A percentile compares a stretch with the other conserved stretches of the same genome.
These are phyloP conservation scores for Hiodon tergisus DNA, from an alignment of 2,113 vertebrate genomes.

Conservation along the genomic window DNA sequence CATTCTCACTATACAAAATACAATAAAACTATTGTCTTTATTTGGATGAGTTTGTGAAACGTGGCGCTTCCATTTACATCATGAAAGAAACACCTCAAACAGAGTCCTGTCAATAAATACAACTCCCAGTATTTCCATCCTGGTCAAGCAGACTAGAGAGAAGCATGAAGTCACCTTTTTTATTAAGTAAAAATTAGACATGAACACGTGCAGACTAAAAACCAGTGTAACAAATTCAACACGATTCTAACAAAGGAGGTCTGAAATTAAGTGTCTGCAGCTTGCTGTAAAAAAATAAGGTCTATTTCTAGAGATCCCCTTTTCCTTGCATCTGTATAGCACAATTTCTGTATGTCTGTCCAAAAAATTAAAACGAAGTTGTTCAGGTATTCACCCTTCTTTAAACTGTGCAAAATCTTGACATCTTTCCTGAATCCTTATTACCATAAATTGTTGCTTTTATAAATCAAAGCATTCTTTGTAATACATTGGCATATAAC, in stretches of 20 bases:
- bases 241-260: slow-evolving; percentile 71
- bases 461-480: slow-evolving; percentile 72
- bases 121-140: too few relatives aligned
- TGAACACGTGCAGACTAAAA: slow-evolving; percentile 95
- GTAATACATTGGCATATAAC: slow-evolving; percentile 56
- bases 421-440: slow-evolving; percentile 57
- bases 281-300: slow-evolving; percentile 79
- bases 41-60: too few relatives aligned
- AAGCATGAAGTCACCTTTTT: slow-evolving; percentile 45
- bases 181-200: slow-evolving; percentile 86
- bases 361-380: slow-evolving; percentile 57
- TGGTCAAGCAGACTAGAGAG: neutral
- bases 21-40: too few relatives aligned
- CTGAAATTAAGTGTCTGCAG: slow-evolving; percentile 83
- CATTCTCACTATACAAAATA: too few relatives aligned
- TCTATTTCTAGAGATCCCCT: slow-evolving; percentile 65
- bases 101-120: too few relatives aligned
- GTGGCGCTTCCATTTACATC: too few relatives aligned
- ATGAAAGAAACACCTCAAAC: too few relatives aligned
- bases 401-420: slow-evolving; percentile 75
- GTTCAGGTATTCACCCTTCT: slow-evolving; percentile 60
- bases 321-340: slow-evolving; percentile 68
- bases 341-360: slow-evolving; percentile 62
- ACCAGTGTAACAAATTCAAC: slow-evolving; percentile 92
- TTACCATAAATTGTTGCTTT: slow-evolving; percentile 57